Evolutionary conservation across 2,797 vertebrate genomes (phyloP).

Genomic region (Propithecus deckenii): DNA sequence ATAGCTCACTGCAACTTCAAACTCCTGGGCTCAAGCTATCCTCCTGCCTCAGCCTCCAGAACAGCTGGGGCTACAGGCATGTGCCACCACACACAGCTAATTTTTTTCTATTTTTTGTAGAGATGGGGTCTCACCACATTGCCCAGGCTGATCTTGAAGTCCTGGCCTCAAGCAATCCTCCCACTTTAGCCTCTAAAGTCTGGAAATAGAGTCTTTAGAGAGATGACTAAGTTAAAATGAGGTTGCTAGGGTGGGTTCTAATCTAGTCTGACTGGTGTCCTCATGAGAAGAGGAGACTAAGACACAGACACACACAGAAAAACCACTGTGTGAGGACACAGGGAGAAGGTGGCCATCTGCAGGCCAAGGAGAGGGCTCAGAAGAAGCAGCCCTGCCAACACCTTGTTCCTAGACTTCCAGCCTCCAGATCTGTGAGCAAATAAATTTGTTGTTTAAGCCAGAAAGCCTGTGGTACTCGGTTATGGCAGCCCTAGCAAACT

Average conservation of each 20-base stretch:
- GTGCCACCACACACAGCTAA: not conserved
- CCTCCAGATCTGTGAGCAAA: not conserved
- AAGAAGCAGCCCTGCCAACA: not conserved
- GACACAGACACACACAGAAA: not conserved
- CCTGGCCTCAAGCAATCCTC: too few relatives aligned
- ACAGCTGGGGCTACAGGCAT: not conserved
- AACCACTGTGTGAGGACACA: rapidly evolving
- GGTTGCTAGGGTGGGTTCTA: too few relatives aligned
- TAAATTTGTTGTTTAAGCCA: not conserved
- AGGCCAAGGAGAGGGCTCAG: not conserved
- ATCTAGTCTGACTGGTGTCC: not conserved
- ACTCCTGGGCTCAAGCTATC: not conserved
- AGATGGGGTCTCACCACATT: too few relatives aligned
- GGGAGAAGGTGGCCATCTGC: too few relatives aligned
- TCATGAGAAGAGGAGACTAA: not conserved
- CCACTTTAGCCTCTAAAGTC: too few relatives aligned
- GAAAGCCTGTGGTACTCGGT: not conserved
- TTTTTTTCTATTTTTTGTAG: not conserved
- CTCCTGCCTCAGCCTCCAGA: not conserved
- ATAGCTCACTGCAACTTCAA: not conserved
- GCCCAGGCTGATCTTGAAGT: too few relatives aligned
- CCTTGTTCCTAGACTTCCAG: not conserved
- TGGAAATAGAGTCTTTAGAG: not conserved
- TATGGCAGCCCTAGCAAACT: not conserved
- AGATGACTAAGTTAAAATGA: not conserved